Evolutionary conservation across 2,797 vertebrate species (phyloP).

Genomic region (Phataginus tetradactyla): DNA sequence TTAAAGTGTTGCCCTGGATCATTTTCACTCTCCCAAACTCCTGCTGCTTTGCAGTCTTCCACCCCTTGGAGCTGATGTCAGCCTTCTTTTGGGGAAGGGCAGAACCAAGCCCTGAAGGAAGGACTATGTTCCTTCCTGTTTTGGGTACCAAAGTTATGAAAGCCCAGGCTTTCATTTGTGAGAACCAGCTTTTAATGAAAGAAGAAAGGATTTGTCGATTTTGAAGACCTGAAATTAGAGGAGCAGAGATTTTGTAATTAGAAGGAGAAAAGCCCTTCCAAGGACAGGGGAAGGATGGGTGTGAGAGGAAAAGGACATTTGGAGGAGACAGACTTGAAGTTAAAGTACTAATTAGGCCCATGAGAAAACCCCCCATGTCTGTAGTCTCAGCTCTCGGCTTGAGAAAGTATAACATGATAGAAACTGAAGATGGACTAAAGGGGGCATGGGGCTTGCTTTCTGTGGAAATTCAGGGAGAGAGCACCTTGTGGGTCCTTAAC

Average conservation of each 20-base stretch:
- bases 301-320: neutral
- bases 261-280: neutral
- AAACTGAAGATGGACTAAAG: neutral
- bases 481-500: neutral
- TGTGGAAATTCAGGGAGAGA: neutral
- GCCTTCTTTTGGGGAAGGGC: neutral
- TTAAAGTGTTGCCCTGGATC: neutral
- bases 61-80: neutral
- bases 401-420: neutral
- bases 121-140: neutral
- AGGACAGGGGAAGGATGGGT: neutral
- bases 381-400: neutral
- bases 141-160: neutral
- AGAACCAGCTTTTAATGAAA: neutral
- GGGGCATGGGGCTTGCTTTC: neutral
- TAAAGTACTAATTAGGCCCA: neutral
- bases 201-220: neutral
- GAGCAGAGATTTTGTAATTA: neutral
- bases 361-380: neutral
- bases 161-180: neutral
- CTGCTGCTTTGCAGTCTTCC: neutral
- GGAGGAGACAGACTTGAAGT: neutral
- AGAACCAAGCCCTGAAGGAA: neutral
- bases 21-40: constrained; percentile 1
- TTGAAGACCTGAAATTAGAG: neutral